phyloP scores from a whole-genome alignment of 2,113 vertebrate species.

The Actenoides hombroni region DNA sequence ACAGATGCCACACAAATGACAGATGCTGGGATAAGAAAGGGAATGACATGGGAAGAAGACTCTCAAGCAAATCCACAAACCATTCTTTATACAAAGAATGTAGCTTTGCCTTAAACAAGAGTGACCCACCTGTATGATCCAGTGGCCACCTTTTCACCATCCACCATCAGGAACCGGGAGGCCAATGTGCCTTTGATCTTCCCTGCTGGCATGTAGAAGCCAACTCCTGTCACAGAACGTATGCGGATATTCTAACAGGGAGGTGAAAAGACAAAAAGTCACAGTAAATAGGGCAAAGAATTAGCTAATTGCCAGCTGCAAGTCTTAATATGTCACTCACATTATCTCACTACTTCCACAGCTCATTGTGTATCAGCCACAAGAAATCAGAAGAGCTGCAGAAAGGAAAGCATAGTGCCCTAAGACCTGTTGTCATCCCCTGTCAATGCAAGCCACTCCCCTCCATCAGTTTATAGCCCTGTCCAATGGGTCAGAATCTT shows the following conservation, averaged over 20 bases:
- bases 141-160: constrained; percentile 91
- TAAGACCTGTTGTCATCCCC: not conserved
- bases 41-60: not conserved
- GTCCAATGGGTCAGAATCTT: not conserved
- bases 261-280: constrained; percentile 24
- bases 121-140: constrained; percentile 87
- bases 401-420: not conserved
- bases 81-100: not conserved
- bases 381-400: not conserved
- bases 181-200: constrained; percentile 83
- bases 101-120: not conserved
- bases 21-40: not conserved
- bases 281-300: constrained; percentile 26
- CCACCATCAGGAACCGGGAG: constrained; percentile 91
- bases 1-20: not conserved
- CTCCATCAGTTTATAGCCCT: not conserved
- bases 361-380: not conserved
- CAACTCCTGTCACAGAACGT: constrained; percentile 83
- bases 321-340: constrained; percentile 4
- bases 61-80: not conserved
- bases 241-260: constrained; percentile 84
- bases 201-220: constrained; percentile 84
- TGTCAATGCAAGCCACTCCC: not conserved
- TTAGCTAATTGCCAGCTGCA: constrained; percentile 15
- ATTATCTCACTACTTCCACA: not conserved